Base-by-base conservation (phyloP, 2,113 vertebrate species). In the Cromileptes altivelis region DNA sequence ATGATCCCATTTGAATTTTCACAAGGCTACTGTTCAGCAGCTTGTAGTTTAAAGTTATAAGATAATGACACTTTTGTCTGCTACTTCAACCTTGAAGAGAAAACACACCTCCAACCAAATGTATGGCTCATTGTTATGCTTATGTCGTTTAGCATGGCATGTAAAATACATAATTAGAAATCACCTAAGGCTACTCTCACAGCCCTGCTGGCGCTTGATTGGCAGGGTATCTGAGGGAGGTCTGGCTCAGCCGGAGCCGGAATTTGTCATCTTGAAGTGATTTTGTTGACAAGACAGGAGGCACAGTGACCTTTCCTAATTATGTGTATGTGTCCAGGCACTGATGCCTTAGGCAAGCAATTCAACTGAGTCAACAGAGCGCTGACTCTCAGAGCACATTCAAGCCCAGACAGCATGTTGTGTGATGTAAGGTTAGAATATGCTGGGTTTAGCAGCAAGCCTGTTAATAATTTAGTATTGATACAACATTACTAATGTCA, bases 341-440 rank as follows among this genome's bases (percentile, higher is more conserved):
- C 85, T 80, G 86, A 78, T 18, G 94, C 94, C 94, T 90, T 68
- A 81, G 94, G 95, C 93, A 85, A 93, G 93, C 92, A 94, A 95
- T 94, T 95, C 92, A 91, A 94, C 94, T 92, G 94, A 95, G 94
- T 95, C 94, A 95, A 95, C 94, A 95, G 81, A 92, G 87, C 77
- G 14, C 78, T 70, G 85, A 88, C 79, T 90, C 84, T 75, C 25
- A 60, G 77, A 84, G 81, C 84, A 87, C 78, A 84, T 81, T 85
- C 55, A 75, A 57, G 80, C 84, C 68, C 61, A 82, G 81, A 64
- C 82, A 73, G 81, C 80, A 83, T 76, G 86, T 71, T 82, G 58
- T 85, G 78, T 55, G 84, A 78, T 85, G 79, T 82, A 85, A 85
- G 88, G 82, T 88, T 88, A 85, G 78, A 78, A 72, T 70, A 55